Base-by-base conservation (phyloP, 2,888 invertebrate genomes). In the Conchocele bisecta region DNA sequence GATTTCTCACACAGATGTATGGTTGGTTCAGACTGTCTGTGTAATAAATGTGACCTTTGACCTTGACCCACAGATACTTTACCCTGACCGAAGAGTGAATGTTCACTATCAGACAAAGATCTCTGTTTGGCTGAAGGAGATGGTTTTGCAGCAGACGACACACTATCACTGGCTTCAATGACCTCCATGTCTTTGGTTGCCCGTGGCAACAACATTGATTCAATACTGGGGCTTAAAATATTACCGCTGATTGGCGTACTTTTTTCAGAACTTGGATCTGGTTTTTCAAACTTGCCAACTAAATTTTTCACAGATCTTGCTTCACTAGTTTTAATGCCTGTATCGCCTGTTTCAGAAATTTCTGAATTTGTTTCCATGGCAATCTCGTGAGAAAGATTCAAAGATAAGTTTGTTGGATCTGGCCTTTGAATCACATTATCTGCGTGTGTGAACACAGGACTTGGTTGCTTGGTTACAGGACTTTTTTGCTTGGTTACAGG, bases 221-320 rank as follows among this genome's bases (percentile, higher is more conserved):
- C 20, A 41, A 54, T n/a, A 53, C 31, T 17, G 29, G 67, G 63
- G 64, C 73, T 64, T 24, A 35, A 35, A 29, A 57, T 50, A 33
- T 48, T 57, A 20, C 56, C 53, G 22, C 50, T 54, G 29, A 67
- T 48, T 22, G 67, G 67, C 5, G 67, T 61, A 20, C 44, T 39
- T 51, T 73, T 63, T 9, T 53, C 76, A 33, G 71, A 68, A 24
- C 26, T 17, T 28, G 42, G 58, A 53, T 72, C 67, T 13, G 68
- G 35, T 26, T 53, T 61, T 51, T 84, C 82, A 75, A 86, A 86
- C 48, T 74, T 77, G 2, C 81, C 84, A 3, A 81, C 75, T 13
- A 86, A 57, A 63, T 83, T 79, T 41, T 73, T 75, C 0, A 86
- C 86, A 22, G 74, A 72, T 37, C 65, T 63, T 20, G 42, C 29